Conservation (phyloP, 1,140 invertebrate species). For the Drosophila burlai region DNA sequence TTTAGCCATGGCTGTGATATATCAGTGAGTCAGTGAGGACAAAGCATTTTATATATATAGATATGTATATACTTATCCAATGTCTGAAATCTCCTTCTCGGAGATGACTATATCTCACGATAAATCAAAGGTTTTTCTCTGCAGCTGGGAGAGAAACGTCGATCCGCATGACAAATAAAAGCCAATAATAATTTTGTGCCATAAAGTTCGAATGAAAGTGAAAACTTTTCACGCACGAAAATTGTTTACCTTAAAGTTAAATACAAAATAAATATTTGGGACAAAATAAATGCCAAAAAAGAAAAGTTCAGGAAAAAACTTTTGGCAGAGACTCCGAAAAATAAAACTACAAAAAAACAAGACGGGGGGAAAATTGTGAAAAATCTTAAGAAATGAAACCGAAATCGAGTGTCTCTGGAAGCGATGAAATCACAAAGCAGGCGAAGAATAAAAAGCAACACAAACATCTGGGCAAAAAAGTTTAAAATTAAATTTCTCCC, state of each 20-base stretch:
- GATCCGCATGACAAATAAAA: constrained; percentile 21
- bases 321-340: constrained; percentile 27
- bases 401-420: constrained; percentile 59
- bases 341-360: constrained; percentile 2
- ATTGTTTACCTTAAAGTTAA: constrained; percentile 63
- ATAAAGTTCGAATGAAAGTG: constrained; percentile 14
- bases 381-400: constrained; percentile 64
- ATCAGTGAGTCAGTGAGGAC: no score
- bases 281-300: constrained; percentile 59
- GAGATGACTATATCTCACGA: background rate
- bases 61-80: no score
- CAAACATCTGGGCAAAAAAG: constrained; percentile 62
- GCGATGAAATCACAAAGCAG: constrained; percentile 54
- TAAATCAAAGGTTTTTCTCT: background rate
- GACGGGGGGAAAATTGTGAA: constrained; percentile 34
- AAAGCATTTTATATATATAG: no score
- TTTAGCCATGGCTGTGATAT: no score
- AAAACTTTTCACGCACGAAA: constrained; percentile 19
- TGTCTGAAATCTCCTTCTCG: no score
- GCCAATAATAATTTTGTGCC: constrained; percentile 49
- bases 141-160: background rate
- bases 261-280: constrained; percentile 59
- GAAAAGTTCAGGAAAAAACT: constrained; percentile 40
- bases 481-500: constrained; percentile 67
- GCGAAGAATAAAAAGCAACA: constrained; percentile 36